A percentile compares a stretch with the other conserved stretches of the same genome.
phyloP scores from a whole-genome alignment of 2,797 vertebrate species.

The Serranus cabrilla region DNA sequence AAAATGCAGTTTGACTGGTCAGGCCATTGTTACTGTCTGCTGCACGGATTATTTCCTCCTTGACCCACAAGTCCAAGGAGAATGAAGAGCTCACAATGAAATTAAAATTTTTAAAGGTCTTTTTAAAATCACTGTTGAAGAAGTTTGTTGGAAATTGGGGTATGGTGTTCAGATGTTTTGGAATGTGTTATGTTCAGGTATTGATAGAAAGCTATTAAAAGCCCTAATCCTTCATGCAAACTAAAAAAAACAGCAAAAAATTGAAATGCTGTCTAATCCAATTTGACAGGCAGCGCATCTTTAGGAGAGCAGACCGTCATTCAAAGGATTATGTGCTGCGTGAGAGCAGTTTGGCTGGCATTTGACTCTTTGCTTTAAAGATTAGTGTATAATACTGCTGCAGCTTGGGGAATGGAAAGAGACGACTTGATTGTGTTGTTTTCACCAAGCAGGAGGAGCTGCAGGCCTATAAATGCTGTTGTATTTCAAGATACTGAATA shows the following conservation, averaged over 20 bases:
- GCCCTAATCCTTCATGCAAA: constrained; percentile 31
- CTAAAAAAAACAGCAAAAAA: constrained; percentile 16
- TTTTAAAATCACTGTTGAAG: not conserved
- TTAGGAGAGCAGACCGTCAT: constrained; percentile 39
- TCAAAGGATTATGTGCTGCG: constrained; percentile 59
- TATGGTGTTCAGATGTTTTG: not conserved
- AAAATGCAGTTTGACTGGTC: not conserved
- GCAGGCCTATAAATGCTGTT: not conserved
- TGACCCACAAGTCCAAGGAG: no score
- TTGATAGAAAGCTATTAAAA: constrained; percentile 36
- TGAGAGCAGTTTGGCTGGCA: constrained; percentile 57
- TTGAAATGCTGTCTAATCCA: constrained; percentile 55
- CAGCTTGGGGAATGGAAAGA: constrained; percentile 27
- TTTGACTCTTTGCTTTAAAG: constrained; percentile 60
- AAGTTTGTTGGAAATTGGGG: not conserved
- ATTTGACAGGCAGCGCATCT: constrained; percentile 47
- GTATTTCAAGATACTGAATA: not conserved
- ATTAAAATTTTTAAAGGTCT: not conserved
- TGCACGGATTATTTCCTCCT: not conserved
- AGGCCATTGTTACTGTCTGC: not conserved
- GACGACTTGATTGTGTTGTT: constrained; percentile 42
- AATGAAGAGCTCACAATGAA: no score
- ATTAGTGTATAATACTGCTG: constrained; percentile 63
- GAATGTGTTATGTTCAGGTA: constrained; percentile 5
- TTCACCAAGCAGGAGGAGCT: constrained; percentile 17